phyloP scores from a whole-genome alignment of 2,113 vertebrate genomes.

The Otis tarda region DNA sequence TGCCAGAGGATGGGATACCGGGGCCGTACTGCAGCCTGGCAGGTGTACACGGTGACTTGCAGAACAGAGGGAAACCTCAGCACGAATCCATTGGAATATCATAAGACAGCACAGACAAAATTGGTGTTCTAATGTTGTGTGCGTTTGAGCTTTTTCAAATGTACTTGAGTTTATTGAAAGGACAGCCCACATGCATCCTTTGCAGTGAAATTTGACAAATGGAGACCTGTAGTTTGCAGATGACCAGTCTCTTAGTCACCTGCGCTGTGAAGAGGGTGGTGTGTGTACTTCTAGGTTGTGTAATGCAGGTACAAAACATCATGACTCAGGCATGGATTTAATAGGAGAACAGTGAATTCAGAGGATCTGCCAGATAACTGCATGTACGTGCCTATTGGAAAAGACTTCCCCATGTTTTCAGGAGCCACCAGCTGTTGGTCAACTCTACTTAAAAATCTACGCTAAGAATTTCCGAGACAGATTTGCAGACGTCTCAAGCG shows the following conservation, averaged over 20 bases:
- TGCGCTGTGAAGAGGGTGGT: neutral
- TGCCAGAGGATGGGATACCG: rapidly evolving
- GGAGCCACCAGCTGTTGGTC: neutral
- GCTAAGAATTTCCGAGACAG: neutral
- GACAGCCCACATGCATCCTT: neutral
- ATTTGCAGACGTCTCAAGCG: neutral
- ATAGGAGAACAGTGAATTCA: neutral
- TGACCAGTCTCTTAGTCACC: neutral
- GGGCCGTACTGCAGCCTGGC: neutral
- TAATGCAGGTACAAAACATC: neutral
- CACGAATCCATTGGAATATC: neutral
- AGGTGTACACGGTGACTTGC: neutral
- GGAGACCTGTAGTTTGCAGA: neutral
- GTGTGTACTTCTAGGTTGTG: neutral
- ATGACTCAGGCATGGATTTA: neutral
- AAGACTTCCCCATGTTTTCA: neutral
- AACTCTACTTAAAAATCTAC: neutral
- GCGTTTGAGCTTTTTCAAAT: neutral
- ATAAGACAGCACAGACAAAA: neutral
- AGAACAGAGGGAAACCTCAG: neutral
- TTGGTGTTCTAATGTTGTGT: neutral
- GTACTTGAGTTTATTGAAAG: neutral
- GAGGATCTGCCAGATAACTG: neutral
- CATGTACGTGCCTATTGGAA: neutral
- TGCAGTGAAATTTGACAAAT: neutral